Evolutionary conservation across 2,888 invertebrate species (phyloP).

Genomic region (Acrobasis suavella): DNA sequence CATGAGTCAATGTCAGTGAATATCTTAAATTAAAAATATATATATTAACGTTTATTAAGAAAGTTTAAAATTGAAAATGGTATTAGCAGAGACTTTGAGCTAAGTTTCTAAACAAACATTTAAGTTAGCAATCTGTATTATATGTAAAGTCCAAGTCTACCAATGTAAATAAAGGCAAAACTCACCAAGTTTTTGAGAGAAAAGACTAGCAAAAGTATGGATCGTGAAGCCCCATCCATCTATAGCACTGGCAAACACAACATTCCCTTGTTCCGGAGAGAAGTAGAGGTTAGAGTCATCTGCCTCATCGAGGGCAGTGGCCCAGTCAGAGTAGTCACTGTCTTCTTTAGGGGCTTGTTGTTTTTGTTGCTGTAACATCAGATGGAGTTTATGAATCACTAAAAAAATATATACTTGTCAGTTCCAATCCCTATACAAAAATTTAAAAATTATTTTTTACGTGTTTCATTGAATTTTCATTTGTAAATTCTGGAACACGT

Average conservation of each 20-base stretch:
- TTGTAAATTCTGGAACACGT: too few relatives aligned
- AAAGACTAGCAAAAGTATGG: conserved; percentile 91
- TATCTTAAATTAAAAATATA: too few relatives aligned
- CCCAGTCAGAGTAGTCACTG: conserved; percentile 86
- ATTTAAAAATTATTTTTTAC: too few relatives aligned
- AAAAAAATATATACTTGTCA: conserved; percentile 30
- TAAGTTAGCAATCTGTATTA: too few relatives aligned
- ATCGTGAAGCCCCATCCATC: conserved; percentile 95
- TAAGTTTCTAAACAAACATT: too few relatives aligned
- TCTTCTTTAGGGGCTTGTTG: conserved; percentile 56
- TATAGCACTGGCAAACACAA: conserved; percentile 96
- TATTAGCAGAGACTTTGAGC: too few relatives aligned
- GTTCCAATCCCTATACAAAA: too few relatives aligned
- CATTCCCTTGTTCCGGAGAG: conserved; percentile 96
- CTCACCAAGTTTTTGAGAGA: conserved; percentile 85
- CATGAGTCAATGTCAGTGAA: not conserved
- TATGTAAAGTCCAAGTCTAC: too few relatives aligned
- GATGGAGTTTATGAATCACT: not conserved
- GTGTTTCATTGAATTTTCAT: too few relatives aligned
- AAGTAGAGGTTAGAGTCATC: conserved; percentile 96
- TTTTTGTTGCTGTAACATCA: conserved; percentile 34
- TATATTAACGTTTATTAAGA: too few relatives aligned
- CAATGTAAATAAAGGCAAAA: conserved; percentile 2
- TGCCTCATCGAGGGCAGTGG: conserved; percentile 89
- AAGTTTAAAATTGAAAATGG: not conserved